Evolutionary conservation across 2,888 invertebrate genomes (phyloP), one percentile per base, ranked within the genome.

Genomic region (Apodemia duryi): DNA sequence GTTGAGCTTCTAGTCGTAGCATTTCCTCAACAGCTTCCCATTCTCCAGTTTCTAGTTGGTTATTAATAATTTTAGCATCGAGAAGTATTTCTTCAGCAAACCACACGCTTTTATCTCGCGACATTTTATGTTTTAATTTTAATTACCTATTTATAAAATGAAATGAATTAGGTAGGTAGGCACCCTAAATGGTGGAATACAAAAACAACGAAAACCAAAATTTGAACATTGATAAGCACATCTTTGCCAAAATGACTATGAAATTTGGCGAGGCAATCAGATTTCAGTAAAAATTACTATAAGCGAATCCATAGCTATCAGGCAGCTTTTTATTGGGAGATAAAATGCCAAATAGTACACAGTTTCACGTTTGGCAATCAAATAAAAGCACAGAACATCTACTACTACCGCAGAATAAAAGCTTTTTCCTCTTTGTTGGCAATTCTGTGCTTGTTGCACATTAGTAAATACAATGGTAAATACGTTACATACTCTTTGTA

Each of bases 101-200:
- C 92, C 92, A 92, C 54, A 91, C 92, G 73, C 91, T 92, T 83
- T 92, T 92, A 79, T 92, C 92, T 69, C 92, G 85, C 66, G 92
- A 92, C 92, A 92, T 91, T 78, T 28, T 57, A 21, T 63, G 68
- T 62, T 63, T 67, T 69, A 66, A 62, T 21, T 21, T 21, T 21
- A 21, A 21, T 21, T 21, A 21, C 21, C 21, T 21, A 21, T 21
- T 21, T 21, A 21, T 21, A 21, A 21, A 21, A 21, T 21, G 21
- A 65, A 65, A 65, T 65, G 69, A 62, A 67, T 49, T 11, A 46
- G 13, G 49, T 7, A 49, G 21, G 1, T n/a, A 49, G 21, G 2
- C 21, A n/a, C 21, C 49, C n/a, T 49, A 49, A 49, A 6, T 21
- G 21, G n/a, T n/a, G n/a, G 6, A n/a, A 49, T 7, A 49, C 6